Base-by-base conservation (phyloP, 1,140 invertebrate genomes). In the Rhopalosiphum padi region DNA sequence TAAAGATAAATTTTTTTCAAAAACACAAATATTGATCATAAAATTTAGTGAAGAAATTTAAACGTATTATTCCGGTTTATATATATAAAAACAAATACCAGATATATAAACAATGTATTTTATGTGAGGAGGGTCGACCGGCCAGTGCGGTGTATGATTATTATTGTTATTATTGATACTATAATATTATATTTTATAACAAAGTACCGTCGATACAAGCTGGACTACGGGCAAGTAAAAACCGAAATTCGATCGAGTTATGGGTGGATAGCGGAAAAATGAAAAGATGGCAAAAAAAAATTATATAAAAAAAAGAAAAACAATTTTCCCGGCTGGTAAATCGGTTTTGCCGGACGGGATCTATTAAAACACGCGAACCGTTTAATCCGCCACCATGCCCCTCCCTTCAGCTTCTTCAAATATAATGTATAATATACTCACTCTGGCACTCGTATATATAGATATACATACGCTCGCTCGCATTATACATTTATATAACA, bases 361-460 rank as follows among this genome's bases (percentile, higher is more conserved):
- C 88, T 89, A 89, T 89, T 89, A 89, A 89, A 89, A 89, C 87
- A 89, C 88, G 23, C 88, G 35, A 35, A 89, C 51, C 88, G 88
- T 89, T 89, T 89, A 89, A 89, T 23, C 88, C 23, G 11, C 60
- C 60, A n/a, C 60, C 60, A 30, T 15, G 11, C n/a, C n/a, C 15
- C n/a, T n/a, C 30, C 60, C 15, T 15, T 1, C 60, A 18, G 11
- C 60, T 68, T 35, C 60, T 77, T 77, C 60, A 77, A 77, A 77
- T 77, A 77, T 77, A 77, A 77, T 77, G 15, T 77, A 77, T n/a
- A 77, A 77, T 77, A 77, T 77, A 77, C 60, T 77, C 60, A 77
- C 60, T 77, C 30, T 77, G 5, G n/a, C n/a, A 77, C 60, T 77
- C 60, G 15, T 77, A n/a, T 87, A 43, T 43, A 43, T 30, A 87